Conservation (phyloP, 2,797 vertebrate species). For the Iguana delicatissima region DNA sequence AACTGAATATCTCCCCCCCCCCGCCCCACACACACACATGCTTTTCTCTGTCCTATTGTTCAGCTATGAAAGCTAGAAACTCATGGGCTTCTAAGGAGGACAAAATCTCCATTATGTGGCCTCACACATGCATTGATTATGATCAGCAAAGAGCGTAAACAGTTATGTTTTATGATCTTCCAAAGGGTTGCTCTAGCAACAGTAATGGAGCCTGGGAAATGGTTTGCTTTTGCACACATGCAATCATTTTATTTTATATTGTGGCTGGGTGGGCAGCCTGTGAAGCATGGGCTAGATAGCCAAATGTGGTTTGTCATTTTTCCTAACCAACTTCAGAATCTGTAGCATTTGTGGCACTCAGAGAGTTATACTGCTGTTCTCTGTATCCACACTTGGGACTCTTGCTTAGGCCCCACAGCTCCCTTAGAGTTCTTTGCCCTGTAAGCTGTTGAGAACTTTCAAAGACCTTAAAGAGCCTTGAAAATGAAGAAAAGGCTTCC, state of each 20-base stretch:
- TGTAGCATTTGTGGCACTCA: background rate
- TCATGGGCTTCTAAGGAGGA: background rate
- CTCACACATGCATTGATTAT: background rate
- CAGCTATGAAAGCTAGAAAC: background rate
- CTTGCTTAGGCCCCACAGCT: slow-evolving; percentile 7
- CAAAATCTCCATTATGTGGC: background rate
- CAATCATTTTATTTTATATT: background rate
- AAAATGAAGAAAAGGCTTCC: slow-evolving; percentile 35
- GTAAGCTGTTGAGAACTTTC: slow-evolving; percentile 33
- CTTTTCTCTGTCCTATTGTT: background rate
- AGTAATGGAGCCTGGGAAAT: background rate
- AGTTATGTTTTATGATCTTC: background rate
- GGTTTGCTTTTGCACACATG: background rate
- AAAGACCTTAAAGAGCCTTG: slow-evolving; percentile 15
- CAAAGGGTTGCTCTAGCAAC: background rate
- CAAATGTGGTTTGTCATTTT: background rate
- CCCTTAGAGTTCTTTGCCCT: slow-evolving; percentile 23
- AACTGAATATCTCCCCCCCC: too few species aligned
- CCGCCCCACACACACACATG: background rate
- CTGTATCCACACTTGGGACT: background rate
- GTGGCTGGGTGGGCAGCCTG: background rate
- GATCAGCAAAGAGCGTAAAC: background rate
- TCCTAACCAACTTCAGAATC: background rate
- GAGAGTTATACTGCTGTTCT: background rate
- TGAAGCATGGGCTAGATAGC: background rate